A percentile compares a stretch with the other conserved stretches of the same genome.
Conservation (phyloP, 2,888 invertebrate species). For the Nomada goodeniana region DNA sequence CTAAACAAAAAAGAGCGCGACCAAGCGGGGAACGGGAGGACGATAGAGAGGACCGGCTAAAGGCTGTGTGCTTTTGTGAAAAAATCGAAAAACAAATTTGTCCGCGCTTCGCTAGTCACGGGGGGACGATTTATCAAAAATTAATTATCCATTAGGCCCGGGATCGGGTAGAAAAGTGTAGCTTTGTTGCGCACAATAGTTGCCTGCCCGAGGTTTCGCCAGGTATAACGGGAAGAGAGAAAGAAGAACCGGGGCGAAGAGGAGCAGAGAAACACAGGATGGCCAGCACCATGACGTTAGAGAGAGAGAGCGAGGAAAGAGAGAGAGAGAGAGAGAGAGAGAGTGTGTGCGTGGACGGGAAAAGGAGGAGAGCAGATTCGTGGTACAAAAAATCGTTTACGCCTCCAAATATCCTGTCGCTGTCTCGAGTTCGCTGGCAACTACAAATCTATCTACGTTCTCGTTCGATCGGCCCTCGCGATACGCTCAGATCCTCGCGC, state of each 20-base stretch:
- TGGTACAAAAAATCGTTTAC: conserved; percentile 80
- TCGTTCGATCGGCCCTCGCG: not conserved
- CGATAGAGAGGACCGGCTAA: conserved; percentile 35
- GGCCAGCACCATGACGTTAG: conserved; percentile 5
- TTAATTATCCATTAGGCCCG: conserved; percentile 83
- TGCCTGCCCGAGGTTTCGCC: conserved; percentile 65
- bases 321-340: conserved; percentile 17
- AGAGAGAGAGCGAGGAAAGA: not conserved
- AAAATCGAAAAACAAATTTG: conserved; percentile 80
- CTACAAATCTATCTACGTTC: conserved; percentile 26
- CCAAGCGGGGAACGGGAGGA: conserved; percentile 1
- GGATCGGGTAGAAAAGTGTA: conserved; percentile 81
- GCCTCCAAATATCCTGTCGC: conserved; percentile 80
- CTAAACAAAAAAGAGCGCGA: conserved; percentile 26
- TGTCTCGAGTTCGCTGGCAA: conserved; percentile 47
- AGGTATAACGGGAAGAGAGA: conserved; percentile 67
- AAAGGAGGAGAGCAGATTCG: conserved; percentile 42
- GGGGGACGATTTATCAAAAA: conserved; percentile 82
- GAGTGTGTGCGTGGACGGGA: not conserved
- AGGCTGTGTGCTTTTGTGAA: conserved; percentile 71
- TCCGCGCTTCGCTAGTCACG: conserved; percentile 79
- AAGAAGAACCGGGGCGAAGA: conserved; percentile 37
- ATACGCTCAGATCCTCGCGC: not conserved
- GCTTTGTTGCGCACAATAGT: conserved; percentile 81
- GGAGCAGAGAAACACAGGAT: conserved; percentile 11